Percentiles rank a stretch among this genome's conserved stretches.
Conservation (phyloP, 2,797 vertebrate genomes). For the Choloepus didactylus region DNA sequence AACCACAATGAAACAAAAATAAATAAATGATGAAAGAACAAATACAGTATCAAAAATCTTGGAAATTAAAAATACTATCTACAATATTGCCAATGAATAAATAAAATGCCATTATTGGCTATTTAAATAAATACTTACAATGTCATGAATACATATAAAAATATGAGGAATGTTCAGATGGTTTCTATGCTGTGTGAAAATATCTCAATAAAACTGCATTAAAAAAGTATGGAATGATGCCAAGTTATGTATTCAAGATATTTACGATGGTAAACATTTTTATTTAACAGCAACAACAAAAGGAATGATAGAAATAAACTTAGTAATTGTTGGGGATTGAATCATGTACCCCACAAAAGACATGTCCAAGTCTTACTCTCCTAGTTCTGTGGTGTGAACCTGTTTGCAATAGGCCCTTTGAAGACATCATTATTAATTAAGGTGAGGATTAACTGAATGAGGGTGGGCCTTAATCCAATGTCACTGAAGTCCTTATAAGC, state of each 20-base stretch:
- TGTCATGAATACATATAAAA: neutral
- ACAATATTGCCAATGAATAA: neutral
- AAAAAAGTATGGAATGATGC: neutral
- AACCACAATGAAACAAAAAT: constrained; percentile 22
- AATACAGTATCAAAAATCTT: neutral
- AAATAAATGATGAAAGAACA: neutral
- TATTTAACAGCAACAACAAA: neutral
- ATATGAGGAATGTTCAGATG: too few relatives aligned
- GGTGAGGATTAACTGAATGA: too few relatives aligned
- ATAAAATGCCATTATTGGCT: neutral
- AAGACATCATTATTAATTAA: too few relatives aligned
- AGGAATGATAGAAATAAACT: neutral
- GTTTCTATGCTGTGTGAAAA: too few relatives aligned
- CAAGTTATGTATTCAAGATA: neutral
- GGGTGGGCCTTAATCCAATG: too few relatives aligned
- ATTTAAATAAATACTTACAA: neutral
- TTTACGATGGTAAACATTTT: neutral
- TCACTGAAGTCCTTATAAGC: too few relatives aligned
- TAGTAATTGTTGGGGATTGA: too few relatives aligned
- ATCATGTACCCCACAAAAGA: too few relatives aligned
- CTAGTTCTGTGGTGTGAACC: too few relatives aligned
- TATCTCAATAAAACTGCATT: neutral
- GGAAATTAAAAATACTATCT: neutral
- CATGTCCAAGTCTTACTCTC: too few relatives aligned
- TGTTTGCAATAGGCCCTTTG: too few relatives aligned